phyloP scores from a whole-genome alignment of 1,140 invertebrate genomes.

The Aphelenchoides besseyi region DNA sequence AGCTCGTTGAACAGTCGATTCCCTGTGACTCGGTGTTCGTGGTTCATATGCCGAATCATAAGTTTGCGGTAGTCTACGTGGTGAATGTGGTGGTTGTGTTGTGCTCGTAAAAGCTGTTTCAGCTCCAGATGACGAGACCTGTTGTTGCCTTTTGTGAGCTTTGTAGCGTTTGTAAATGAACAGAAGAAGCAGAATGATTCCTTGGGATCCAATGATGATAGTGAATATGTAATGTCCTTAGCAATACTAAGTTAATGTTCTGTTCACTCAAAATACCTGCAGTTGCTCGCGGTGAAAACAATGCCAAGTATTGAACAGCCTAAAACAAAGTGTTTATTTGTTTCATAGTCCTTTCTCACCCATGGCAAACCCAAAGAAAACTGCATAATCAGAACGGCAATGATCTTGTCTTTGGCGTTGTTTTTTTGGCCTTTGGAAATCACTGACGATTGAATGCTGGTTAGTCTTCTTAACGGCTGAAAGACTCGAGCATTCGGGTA shows the following conservation, averaged over 20 bases:
- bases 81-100: not conserved
- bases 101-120: not conserved
- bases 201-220: slow-evolving; percentile 15
- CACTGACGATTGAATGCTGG: not conserved
- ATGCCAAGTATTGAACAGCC: slow-evolving; percentile 19
- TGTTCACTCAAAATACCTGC: too few relatives aligned
- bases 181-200: slow-evolving; percentile 19
- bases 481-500: slow-evolving; percentile 14
- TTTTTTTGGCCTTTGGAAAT: not conserved
- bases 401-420: slow-evolving; percentile 17
- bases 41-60: not conserved
- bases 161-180: slow-evolving; percentile 23
- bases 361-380: slow-evolving; percentile 31
- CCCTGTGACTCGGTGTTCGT: not conserved
- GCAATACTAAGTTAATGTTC: too few relatives aligned
- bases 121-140: not conserved
- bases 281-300: slow-evolving; percentile 18
- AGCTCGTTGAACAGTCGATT: not conserved
- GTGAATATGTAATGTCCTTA: slow-evolving; percentile 23
- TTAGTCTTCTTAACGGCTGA: not conserved
- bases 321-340: not conserved
- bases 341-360: not conserved
- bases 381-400: slow-evolving; percentile 22
- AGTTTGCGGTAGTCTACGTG: not conserved
- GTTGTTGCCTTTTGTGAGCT: not conserved